Evolutionary conservation across 1,140 invertebrate species (phyloP).

Genomic region (Propsilocerus akamusi): DNA sequence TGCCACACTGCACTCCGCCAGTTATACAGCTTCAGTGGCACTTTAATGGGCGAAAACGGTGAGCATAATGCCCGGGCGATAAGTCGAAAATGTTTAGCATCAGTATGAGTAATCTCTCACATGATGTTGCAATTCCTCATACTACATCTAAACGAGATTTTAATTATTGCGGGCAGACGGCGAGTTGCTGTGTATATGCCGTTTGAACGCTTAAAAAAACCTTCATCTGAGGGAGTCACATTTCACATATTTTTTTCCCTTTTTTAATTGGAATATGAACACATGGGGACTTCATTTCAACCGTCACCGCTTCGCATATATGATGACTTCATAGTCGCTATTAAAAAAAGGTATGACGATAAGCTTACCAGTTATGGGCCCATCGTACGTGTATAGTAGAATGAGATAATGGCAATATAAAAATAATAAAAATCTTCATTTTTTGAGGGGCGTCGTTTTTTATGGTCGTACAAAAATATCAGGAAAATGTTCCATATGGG

Average conservation of each 20-base stretch:
- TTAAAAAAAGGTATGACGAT: slow-evolving; percentile 3
- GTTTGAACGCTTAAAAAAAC: background rate
- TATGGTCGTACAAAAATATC: too few relatives aligned
- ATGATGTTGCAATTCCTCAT: too few relatives aligned
- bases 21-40: too few relatives aligned
- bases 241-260: background rate
- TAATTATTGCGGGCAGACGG: background rate
- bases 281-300: background rate
- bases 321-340: background rate
- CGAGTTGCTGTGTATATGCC: too few relatives aligned
- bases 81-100: too few relatives aligned
- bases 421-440: slow-evolving; percentile 4
- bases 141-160: slow-evolving; percentile 4
- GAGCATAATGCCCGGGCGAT: too few relatives aligned
- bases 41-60: too few relatives aligned
- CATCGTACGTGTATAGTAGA: background rate
- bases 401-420: slow-evolving; percentile 1
- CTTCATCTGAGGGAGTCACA: background rate
- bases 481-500: too few relatives aligned
- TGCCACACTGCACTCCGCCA: too few relatives aligned
- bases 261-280: slow-evolving; percentile 2
- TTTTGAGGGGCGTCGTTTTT: background rate
- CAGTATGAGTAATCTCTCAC: too few relatives aligned
- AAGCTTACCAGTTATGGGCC: too few relatives aligned
- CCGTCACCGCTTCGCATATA: background rate